Evolutionary conservation across 2,113 vertebrate species (phyloP).

Genomic region (Pterocles burchelli): DNA sequence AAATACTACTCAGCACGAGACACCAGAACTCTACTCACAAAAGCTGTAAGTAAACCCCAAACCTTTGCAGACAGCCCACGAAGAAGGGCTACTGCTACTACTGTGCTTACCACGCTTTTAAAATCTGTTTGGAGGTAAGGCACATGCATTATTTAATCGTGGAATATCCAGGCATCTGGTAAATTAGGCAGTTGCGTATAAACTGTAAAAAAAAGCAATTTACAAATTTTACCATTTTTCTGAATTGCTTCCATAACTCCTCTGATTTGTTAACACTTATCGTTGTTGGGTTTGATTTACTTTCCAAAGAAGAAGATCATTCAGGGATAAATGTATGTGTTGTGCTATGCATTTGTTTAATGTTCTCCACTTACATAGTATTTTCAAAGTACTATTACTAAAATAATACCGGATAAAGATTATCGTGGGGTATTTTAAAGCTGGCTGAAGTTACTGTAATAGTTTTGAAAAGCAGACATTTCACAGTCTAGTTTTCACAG

Average conservation of each 20-base stretch:
- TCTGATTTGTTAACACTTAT: background rate
- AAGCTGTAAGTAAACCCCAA: background rate
- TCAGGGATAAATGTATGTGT: background rate
- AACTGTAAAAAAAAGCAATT: background rate
- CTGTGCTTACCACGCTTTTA: background rate
- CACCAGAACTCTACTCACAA: background rate
- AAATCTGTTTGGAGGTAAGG: background rate
- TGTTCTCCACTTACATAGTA: background rate
- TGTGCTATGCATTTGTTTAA: background rate
- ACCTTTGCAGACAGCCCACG: background rate
- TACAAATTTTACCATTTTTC: background rate
- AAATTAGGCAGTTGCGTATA: background rate
- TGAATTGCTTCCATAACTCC: background rate
- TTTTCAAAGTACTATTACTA: background rate
- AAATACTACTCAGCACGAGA: background rate
- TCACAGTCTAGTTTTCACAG: background rate
- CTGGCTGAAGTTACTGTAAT: background rate
- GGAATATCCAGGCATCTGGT: background rate
- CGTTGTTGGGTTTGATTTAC: background rate
- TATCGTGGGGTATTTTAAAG: background rate
- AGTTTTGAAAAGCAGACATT: background rate
- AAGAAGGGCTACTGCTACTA: background rate
- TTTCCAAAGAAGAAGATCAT: background rate
- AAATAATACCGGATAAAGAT: conserved; percentile 1
- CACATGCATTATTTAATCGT: background rate